phyloP scores from a whole-genome alignment of 2,888 invertebrate genomes.

The Nomada fucata region DNA sequence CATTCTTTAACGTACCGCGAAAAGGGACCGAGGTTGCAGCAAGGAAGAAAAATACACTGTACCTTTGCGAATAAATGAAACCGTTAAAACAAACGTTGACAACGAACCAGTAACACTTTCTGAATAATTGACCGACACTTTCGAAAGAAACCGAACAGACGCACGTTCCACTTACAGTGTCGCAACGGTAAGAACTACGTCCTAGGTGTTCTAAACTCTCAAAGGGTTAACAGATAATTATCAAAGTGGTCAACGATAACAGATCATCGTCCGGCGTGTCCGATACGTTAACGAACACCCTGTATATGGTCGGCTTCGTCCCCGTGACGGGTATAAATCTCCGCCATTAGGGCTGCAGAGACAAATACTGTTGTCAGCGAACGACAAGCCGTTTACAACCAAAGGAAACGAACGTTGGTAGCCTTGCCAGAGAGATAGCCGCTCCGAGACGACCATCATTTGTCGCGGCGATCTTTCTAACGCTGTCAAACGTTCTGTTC shows the following conservation, averaged over 20 bases:
- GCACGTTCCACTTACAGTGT: no score
- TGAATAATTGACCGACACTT: no score
- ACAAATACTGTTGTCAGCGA: slow-evolving; percentile 64
- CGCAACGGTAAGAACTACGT: no score
- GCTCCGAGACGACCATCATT: slow-evolving; percentile 35
- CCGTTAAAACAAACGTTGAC: no score
- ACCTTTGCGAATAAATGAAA: no score
- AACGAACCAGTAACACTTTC: no score
- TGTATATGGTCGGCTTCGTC: slow-evolving; percentile 2
- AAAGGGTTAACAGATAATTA: background rate
- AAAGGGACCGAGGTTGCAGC: no score
- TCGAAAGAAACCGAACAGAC: no score
- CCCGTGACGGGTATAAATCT: slow-evolving; percentile 51
- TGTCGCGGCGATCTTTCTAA: slow-evolving; percentile 54
- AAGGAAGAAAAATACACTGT: no score
- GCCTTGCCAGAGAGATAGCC: slow-evolving; percentile 36
- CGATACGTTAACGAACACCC: slow-evolving; percentile 7
- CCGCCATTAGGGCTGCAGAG: slow-evolving; percentile 47
- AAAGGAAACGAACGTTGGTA: slow-evolving; percentile 46
- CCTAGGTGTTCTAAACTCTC: background rate
- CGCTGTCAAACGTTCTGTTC: slow-evolving; percentile 46
- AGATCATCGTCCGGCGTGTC: background rate
- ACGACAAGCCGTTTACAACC: slow-evolving; percentile 61
- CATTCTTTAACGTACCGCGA: no score
- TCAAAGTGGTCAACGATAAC: background rate